Evolutionary conservation across 1,140 invertebrate species (phyloP), one percentile per base, ranked within the genome.

Genomic region (Bombus terrestris): DNA sequence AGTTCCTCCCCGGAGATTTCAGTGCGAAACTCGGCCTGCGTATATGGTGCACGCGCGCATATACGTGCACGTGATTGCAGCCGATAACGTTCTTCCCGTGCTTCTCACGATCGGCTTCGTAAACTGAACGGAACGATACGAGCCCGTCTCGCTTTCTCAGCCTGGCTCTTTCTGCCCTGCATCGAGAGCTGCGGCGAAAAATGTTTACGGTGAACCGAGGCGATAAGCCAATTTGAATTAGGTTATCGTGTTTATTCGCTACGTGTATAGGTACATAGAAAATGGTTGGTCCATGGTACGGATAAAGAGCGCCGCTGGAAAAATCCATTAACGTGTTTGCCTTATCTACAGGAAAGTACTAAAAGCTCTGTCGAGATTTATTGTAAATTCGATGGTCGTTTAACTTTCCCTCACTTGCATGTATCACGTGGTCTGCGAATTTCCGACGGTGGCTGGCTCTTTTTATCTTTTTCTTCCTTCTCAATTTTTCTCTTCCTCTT

Each of bases 321-420:
- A 86, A 83, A 83, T 69, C 85, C 73, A 83, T 86, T 86, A 86
- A 83, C 85, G 85, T 62, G 85, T 77, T 83, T 77, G 81, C 77
- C 77, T 85, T 85, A 85, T 85, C 83, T 85, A 41, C 41, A 57
- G 47, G 39, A 71, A 69, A 80, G 32, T 85, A 80, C 68, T 85
- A 85, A 85, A 85, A 85, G 83, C 83, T 80, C 77, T 72, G 41
- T 62, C 76, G 83, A 85, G 83, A 85, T 85, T 80, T 80, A 85
- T 78, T 85, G 41, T 85, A 85, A 85, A 72, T 80, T 80, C 83
- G 73, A 80, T 72, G 53, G 47, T 22, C 53, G 83, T 71, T 85
- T 85, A 80, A 80, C 76, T 72, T 59, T 64, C 15, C 22, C 41
- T 39, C 35, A 1, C 75, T 15, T 3, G 13, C 12, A 53, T 41